Base-by-base conservation (phyloP, 2,797 vertebrate species). In the Lemur catta region DNA sequence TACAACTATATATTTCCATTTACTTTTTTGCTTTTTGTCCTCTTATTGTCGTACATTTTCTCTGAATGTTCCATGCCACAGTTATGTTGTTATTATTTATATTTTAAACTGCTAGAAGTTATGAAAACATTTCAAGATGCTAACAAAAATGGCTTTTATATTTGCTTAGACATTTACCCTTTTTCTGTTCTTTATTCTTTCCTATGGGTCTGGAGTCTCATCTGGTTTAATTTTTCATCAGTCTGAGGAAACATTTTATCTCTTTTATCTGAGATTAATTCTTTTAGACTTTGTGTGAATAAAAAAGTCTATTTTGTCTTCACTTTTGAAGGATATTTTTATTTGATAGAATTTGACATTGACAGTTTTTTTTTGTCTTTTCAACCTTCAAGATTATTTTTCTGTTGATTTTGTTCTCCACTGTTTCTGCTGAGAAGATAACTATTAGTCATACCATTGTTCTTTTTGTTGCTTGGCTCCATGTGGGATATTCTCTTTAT, bases 231-330 rank as follows among this genome's bases (percentile, higher is more conserved):
- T 92, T 89, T 88, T 67, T 12, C 18, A 71, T 69, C 15, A 91
- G 8, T 30, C 35, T 84, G 7, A 91, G 38, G 28, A 74, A 72
- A 89, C 6, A 26, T 76, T n/a, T 93, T n/a, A 38, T 65, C 9
- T 61, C 89, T 95, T 82, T 2, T 13, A 41, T 48, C 93, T 69
- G 9, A 86, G 18, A 72, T 81, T 74, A 55, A 85, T 76, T 76
- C 43, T 67, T 95, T 75, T 92, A 84, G 84, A 55, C 14, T 88
- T 41, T 74, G 11, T 50, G 9, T 85, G 24, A 91, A 69, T 96
- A 61, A 87, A 94, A 88, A 85, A 85, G 38, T 38, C 13, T 71
- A 20, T 80, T 65, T 65, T 84, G 35, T 67, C 48, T 85, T 82
- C 4, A 35, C 48, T 92, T 67, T 63, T 76, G 26, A 87, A 46